Evolutionary conservation across 2,797 vertebrate genomes (phyloP).

Genomic region (Caiman crocodilus): DNA sequence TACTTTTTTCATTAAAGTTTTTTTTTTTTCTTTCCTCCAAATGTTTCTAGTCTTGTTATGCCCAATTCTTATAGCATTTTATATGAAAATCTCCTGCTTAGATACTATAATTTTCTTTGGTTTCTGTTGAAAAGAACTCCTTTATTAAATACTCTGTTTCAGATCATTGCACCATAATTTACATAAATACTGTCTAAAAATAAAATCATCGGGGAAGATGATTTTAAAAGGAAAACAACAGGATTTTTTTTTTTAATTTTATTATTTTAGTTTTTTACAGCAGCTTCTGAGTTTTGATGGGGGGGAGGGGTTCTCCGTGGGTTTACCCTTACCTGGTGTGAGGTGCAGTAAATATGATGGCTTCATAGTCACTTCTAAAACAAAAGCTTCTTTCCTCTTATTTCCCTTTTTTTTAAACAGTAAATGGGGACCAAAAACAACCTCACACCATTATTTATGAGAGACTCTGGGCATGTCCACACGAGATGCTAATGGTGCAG

Average conservation of each 20-base stretch:
- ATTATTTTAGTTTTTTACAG: too few species aligned
- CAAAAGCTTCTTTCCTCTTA: background rate
- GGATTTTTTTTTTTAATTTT: constrained; percentile 14
- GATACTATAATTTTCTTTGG: background rate
- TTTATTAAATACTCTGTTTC: background rate
- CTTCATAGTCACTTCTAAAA: background rate
- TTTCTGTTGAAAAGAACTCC: background rate
- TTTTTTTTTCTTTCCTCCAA: background rate
- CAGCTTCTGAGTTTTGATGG: too few species aligned
- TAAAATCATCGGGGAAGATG: constrained; percentile 19
- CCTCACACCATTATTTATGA: too few species aligned
- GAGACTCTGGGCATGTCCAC: too few species aligned
- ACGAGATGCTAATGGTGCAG: too few species aligned
- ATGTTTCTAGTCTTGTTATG: background rate
- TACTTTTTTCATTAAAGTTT: background rate
- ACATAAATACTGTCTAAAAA: constrained; percentile 43
- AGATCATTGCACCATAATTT: constrained; percentile 45
- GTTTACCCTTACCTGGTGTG: background rate
- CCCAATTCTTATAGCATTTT: background rate
- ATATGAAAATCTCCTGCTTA: background rate
- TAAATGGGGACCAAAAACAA: background rate
- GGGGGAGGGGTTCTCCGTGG: background rate
- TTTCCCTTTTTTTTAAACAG: background rate
- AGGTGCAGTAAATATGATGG: accelerated
- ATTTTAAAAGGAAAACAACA: constrained; percentile 31